These are phyloP conservation scores for Steinernema feltiae DNA, from an alignment of 1,140 invertebrate species.

Conservation along the genomic window DNA sequence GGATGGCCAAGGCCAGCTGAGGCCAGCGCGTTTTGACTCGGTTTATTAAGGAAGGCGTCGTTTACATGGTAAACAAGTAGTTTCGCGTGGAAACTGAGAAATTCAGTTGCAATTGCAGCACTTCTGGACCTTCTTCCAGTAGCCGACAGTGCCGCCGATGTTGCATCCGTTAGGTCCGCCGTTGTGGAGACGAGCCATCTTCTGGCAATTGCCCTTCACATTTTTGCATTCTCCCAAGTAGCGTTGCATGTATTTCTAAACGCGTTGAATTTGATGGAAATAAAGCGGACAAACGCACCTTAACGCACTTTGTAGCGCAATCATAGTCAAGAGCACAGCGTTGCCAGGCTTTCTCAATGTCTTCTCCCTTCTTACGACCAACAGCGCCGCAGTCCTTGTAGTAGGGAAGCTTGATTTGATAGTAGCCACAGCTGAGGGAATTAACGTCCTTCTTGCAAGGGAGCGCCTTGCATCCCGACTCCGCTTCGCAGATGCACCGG, in stretches of 20 bases:
- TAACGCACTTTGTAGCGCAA: slow-evolving; percentile 55
- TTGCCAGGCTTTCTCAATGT: slow-evolving; percentile 41
- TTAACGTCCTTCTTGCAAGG: slow-evolving; percentile 54
- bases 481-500: slow-evolving; percentile 40
- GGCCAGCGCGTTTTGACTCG: too few relatives aligned
- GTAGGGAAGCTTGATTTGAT: slow-evolving; percentile 51
- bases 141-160: slow-evolving; percentile 38
- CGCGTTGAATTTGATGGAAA: too few relatives aligned
- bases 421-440: slow-evolving; percentile 57
- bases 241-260: slow-evolving; percentile 29
- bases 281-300: not conserved
- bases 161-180: slow-evolving; percentile 57
- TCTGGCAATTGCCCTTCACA: slow-evolving; percentile 43
- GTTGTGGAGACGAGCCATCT: slow-evolving; percentile 58
- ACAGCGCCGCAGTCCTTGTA: slow-evolving; percentile 53
- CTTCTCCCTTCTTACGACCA: slow-evolving; percentile 26
- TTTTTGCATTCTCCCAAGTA: slow-evolving; percentile 28
- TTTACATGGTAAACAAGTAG: too few relatives aligned
- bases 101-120: slow-evolving; percentile 35
- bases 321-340: slow-evolving; percentile 48
- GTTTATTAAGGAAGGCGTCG: too few relatives aligned
- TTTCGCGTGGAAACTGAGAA: too few relatives aligned
- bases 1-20: too few relatives aligned
- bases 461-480: slow-evolving; percentile 48
- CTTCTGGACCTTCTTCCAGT: slow-evolving; percentile 47